A percentile compares a stretch with the other conserved stretches of the same genome.
Evolutionary conservation across 2,888 invertebrate genomes (phyloP).

Genomic region (Agrochola macilenta): DNA sequence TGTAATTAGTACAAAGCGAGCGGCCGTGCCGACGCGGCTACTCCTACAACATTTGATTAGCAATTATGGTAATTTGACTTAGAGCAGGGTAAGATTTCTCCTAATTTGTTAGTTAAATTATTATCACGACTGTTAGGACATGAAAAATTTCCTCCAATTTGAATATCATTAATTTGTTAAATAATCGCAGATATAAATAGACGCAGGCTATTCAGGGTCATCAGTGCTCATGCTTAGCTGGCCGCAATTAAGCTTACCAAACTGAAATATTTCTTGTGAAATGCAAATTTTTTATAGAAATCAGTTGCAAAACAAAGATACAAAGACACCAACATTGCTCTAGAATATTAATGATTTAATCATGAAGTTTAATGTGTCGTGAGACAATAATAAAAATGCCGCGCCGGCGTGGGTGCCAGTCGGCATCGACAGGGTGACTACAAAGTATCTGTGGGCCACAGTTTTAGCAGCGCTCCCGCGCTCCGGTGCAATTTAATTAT

Average conservation of each 20-base stretch:
- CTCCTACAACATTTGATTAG: conserved; percentile 90
- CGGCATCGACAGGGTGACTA: conserved; percentile 36
- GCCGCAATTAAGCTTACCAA: neutral
- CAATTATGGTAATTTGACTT: conserved; percentile 90
- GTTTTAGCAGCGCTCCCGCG: conserved; percentile 58
- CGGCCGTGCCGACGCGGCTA: conserved; percentile 80
- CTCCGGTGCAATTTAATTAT: conserved; percentile 90
- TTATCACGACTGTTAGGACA: conserved; percentile 81
- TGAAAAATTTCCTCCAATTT: conserved; percentile 71
- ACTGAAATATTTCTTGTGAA: neutral
- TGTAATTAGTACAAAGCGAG: conserved; percentile 88
- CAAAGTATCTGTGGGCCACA: conserved; percentile 57
- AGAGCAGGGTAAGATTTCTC: conserved; percentile 89
- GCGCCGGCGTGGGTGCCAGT: conserved; percentile 42
- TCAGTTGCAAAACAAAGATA: conserved; percentile 59
- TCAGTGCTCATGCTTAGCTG: neutral
- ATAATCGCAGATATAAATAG: conserved; percentile 36
- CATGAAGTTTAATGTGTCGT: conserved; percentile 78
- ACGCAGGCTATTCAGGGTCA: conserved; percentile 22
- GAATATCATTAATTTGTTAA: conserved; percentile 65
- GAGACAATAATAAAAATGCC: conserved; percentile 64
- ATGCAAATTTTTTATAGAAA: conserved; percentile 7
- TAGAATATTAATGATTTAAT: conserved; percentile 80
- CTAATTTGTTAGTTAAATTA: conserved; percentile 90
- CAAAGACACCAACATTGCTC: conserved; percentile 63